These are phyloP conservation scores for Ochropleura plecta DNA, from an alignment of 2,888 invertebrate genomes.

Conservation along the genomic window DNA sequence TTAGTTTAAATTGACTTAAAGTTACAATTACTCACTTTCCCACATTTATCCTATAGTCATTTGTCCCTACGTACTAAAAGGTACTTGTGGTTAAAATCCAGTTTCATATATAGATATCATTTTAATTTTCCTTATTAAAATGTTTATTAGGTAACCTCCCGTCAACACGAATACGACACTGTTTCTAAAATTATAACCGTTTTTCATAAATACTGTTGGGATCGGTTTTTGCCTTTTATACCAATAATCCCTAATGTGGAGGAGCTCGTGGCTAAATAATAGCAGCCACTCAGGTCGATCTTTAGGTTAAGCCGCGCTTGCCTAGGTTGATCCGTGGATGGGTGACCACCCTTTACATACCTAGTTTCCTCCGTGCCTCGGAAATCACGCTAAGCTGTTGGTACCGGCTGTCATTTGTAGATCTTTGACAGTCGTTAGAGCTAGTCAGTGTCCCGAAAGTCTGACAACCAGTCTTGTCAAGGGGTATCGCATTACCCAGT, in stretches of 20 bases:
- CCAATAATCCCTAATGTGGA: neutral
- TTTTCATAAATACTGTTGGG: neutral
- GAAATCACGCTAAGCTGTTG: too few relatives aligned
- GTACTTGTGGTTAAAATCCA: neutral
- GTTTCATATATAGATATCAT: neutral
- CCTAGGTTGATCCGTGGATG: too few relatives aligned
- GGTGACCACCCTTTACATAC: too few relatives aligned
- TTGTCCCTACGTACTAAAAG: neutral
- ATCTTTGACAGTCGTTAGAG: too few relatives aligned
- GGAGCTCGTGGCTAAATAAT: too few relatives aligned
- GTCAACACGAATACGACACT: neutral
- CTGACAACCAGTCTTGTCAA: too few relatives aligned
- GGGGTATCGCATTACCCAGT: too few relatives aligned
- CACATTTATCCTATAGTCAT: neutral
- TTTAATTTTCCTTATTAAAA: neutral
- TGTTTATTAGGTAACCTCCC: neutral
- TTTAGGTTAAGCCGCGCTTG: too few relatives aligned
- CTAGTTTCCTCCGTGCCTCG: too few relatives aligned
- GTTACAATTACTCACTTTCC: neutral
- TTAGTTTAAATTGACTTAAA: neutral
- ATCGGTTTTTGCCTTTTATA: neutral
- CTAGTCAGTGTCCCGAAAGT: too few relatives aligned
- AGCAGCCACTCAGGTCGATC: too few relatives aligned
- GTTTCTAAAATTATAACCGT: neutral
- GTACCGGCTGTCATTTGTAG: too few relatives aligned